Conservation (phyloP, 1,140 invertebrate species). For the Trachymyrmex cornetzi region DNA sequence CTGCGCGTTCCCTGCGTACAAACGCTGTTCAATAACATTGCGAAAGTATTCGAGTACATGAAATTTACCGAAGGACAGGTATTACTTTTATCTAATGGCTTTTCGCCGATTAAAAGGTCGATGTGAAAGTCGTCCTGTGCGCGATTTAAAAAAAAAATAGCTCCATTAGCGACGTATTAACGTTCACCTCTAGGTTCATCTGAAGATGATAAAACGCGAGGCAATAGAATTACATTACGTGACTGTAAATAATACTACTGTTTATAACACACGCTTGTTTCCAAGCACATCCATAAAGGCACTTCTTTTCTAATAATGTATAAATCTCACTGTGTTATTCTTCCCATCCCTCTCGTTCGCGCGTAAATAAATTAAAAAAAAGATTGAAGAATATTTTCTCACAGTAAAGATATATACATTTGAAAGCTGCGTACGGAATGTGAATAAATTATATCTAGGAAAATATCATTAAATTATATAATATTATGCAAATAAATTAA, state of each 20-base stretch:
- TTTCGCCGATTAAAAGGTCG: neutral
- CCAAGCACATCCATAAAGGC: neutral
- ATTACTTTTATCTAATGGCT: neutral
- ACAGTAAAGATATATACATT: conserved; percentile 11
- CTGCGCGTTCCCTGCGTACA: neutral
- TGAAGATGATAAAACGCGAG: neutral
- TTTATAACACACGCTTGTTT: conserved; percentile 31
- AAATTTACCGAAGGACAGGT: neutral
- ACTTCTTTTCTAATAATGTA: neutral
- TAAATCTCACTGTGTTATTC: neutral
- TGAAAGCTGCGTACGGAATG: conserved; percentile 3
- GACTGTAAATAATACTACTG: conserved; percentile 24
- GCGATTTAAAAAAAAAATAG: neutral
- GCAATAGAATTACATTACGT: neutral
- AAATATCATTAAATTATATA: conserved; percentile 7
- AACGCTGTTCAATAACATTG: conserved; percentile 4
- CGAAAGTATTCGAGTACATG: neutral
- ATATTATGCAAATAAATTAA: conserved; percentile 35
- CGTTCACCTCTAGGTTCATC: neutral
- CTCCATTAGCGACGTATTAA: neutral
- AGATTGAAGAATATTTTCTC: neutral
- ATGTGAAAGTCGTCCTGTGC: neutral
- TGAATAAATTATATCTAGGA: conserved; percentile 25
- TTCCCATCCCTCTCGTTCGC: neutral
- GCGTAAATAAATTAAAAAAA: conserved; percentile 33